A percentile compares a stretch with the other conserved stretches of the same genome.
Evolutionary conservation across 2,888 invertebrate species (phyloP).

Genomic region (Ethmia dodecea): DNA sequence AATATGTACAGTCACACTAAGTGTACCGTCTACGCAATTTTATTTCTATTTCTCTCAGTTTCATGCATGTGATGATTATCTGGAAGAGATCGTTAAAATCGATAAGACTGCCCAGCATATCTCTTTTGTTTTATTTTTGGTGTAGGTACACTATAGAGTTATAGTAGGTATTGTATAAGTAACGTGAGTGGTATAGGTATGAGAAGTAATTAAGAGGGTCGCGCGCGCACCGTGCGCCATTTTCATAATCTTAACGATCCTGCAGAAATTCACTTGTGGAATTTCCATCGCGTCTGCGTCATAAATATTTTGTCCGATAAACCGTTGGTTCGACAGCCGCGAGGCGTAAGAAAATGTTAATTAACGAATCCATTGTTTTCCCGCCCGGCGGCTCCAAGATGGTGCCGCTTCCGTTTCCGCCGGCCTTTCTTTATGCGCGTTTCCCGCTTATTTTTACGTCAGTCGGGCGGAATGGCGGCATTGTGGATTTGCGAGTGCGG

Average conservation of each 20-base stretch:
- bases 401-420: conserved; percentile 77
- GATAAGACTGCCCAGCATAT: too few species aligned
- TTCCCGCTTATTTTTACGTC: conserved; percentile 72
- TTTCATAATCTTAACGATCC: conserved; percentile 41
- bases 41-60: too few species aligned
- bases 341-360: conserved; percentile 86
- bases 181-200: too few species aligned
- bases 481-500: conserved; percentile 51
- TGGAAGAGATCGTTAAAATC: too few species aligned
- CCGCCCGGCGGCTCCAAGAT: conserved; percentile 79
- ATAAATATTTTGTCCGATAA: conserved; percentile 78
- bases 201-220: conserved; percentile 21
- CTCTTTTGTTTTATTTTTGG: too few species aligned
- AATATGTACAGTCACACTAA: too few species aligned
- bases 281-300: conserved; percentile 67
- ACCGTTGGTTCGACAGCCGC: conserved; percentile 78
- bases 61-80: too few species aligned
- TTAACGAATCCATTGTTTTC: conserved; percentile 87
- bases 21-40: too few species aligned
- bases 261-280: conserved; percentile 46
- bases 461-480: conserved; percentile 54
- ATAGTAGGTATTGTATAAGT: too few species aligned
- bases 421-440: conserved; percentile 74
- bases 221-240: conserved; percentile 20
- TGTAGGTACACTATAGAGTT: too few species aligned